Conservation (phyloP, 2,113 vertebrate genomes). For the Tenrec ecaudatus region DNA sequence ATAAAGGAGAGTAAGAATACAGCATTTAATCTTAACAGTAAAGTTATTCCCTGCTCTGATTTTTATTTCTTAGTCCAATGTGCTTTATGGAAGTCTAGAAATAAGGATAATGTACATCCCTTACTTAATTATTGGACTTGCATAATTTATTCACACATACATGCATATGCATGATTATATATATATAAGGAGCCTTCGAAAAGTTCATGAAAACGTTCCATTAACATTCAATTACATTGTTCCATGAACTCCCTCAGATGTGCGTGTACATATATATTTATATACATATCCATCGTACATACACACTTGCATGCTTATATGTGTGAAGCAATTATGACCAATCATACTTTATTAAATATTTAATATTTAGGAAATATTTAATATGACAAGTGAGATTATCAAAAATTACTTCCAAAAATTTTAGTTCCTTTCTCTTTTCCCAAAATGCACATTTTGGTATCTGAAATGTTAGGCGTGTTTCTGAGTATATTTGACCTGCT, state of each 20-base stretch:
- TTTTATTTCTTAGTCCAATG: constrained; percentile 18
- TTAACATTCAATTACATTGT: too few species aligned
- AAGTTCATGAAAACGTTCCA: too few species aligned
- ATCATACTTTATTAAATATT: constrained; percentile 9
- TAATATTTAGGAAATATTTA: background rate
- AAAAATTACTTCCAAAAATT: constrained; percentile 10
- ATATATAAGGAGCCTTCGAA: too few species aligned
- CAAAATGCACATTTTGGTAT: background rate
- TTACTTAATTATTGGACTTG: background rate
- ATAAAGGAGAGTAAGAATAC: constrained; percentile 22
- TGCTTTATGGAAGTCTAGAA: constrained; percentile 48
- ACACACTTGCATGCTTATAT: background rate
- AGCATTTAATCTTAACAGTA: constrained; percentile 4
- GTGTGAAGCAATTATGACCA: background rate
- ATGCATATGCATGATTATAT: background rate
- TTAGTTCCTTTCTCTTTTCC: background rate
- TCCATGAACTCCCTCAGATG: too few species aligned
- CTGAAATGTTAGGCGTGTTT: too few species aligned
- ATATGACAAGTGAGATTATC: background rate
- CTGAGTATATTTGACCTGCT: too few species aligned
- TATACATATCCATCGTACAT: background rate
- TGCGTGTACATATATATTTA: too few species aligned
- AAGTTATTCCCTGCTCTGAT: background rate
- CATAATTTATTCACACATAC: background rate
- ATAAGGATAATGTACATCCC: background rate